These are phyloP conservation scores for Gambelia wislizenii DNA, from an alignment of 2,797 vertebrate genomes.

Conservation along the genomic window DNA sequence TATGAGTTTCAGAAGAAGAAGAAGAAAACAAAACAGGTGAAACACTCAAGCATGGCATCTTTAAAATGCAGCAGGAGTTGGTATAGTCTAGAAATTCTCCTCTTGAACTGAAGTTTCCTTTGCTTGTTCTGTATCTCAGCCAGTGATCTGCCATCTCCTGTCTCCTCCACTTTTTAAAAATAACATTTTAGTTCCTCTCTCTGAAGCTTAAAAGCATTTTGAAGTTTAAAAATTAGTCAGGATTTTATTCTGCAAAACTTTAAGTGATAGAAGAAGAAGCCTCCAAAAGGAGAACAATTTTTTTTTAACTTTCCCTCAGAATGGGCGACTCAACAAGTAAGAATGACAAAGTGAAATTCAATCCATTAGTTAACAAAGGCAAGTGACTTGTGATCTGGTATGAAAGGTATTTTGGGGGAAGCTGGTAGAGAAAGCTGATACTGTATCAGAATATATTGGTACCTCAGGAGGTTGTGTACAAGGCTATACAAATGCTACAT, in stretches of 20 bases:
- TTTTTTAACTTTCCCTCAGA: background rate
- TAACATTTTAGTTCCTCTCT: background rate
- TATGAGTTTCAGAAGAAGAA: background rate
- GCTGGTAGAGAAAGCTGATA: background rate
- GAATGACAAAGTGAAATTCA: background rate
- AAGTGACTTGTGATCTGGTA: background rate
- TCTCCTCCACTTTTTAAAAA: too few species aligned
- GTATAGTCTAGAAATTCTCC: background rate
- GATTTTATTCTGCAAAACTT: background rate
- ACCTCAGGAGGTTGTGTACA: background rate
- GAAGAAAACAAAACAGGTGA: background rate
- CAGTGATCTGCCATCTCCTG: background rate
- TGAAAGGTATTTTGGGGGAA: background rate
- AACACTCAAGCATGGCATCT: background rate
- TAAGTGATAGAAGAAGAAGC: background rate
- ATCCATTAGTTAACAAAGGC: background rate
- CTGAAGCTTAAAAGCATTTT: background rate
- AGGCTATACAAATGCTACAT: background rate
- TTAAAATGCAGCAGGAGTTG: background rate
- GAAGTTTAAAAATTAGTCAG: background rate
- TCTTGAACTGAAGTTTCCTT: background rate
- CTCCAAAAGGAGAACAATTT: background rate
- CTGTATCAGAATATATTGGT: background rate
- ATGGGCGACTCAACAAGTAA: background rate
- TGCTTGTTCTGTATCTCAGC: background rate